These are phyloP conservation scores for Tragelaphus strepsiceros DNA, from an alignment of 2,113 vertebrate species.

Conservation along the genomic window DNA sequence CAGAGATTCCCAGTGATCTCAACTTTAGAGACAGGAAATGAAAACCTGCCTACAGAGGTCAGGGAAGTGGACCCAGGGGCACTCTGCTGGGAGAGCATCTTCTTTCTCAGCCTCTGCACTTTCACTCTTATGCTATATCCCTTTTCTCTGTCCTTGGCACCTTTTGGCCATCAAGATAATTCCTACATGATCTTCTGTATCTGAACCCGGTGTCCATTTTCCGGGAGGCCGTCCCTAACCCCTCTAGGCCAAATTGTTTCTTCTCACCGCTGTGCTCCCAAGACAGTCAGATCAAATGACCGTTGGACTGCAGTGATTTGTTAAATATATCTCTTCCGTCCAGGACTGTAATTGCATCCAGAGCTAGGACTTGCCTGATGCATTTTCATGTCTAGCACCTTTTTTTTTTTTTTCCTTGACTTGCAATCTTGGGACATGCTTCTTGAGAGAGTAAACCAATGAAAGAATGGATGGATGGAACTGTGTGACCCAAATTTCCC, in stretches of 20 bases:
- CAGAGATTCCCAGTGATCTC: not conserved
- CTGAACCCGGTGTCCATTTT: not conserved
- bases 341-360: not conserved
- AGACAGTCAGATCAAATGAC: not conserved
- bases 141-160: not conserved
- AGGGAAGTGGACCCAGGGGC: not conserved
- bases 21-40: not conserved
- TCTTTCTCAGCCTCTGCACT: not conserved
- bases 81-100: not conserved
- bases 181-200: not conserved
- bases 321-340: not conserved
- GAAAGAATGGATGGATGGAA: not conserved
- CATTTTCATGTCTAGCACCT: not conserved
- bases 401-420: not conserved
- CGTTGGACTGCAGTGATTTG: not conserved
- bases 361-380: not conserved
- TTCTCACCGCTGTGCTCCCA: not conserved
- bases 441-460: not conserved
- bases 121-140: not conserved
- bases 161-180: not conserved
- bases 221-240: not conserved
- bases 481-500: not conserved
- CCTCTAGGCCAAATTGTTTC: not conserved
- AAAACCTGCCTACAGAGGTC: not conserved
- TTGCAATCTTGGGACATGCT: not conserved